These are phyloP conservation scores for Coecobrya sp. DNA, from an alignment of 2,888 invertebrate genomes.

Conservation along the genomic window DNA sequence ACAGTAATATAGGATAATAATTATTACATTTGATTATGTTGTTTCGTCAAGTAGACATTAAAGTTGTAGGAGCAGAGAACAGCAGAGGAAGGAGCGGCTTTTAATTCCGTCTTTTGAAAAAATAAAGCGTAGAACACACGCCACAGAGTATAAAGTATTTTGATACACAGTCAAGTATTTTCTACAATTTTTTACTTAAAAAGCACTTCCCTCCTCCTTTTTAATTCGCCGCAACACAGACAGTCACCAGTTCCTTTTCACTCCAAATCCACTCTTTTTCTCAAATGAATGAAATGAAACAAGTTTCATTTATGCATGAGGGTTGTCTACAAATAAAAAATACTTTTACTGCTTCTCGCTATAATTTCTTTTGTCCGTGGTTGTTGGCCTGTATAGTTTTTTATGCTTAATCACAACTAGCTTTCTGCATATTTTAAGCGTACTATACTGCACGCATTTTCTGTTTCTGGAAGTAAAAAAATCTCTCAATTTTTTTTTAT, in stretches of 20 bases:
- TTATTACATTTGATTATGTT: conserved; percentile 58
- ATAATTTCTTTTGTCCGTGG: conserved; percentile 44
- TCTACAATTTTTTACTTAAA: conserved; percentile 8
- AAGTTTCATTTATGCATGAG: conserved; percentile 40
- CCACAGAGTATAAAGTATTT: neutral
- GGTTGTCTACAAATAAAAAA: conserved; percentile 21
- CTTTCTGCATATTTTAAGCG: neutral
- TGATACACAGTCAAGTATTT: neutral
- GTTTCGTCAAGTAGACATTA: conserved; percentile 22
- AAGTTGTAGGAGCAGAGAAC: neutral
- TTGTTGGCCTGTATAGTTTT: conserved; percentile 23
- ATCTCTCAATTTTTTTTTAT: conserved; percentile 37
- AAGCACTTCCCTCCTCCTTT: neutral
- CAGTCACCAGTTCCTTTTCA: conserved; percentile 1
- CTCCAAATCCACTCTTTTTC: neutral
- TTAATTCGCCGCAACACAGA: neutral
- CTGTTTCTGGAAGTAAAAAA: conserved; percentile 15
- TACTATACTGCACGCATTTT: neutral
- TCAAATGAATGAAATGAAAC: conserved; percentile 17
- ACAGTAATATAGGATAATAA: conserved; percentile 49
- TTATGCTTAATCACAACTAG: conserved; percentile 1
- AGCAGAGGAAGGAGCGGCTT: neutral
- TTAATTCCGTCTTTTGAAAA: neutral
- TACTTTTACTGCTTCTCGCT: neutral
- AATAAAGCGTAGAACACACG: neutral